Percentiles rank a stretch among this genome's conserved stretches.
These are phyloP conservation scores for Perognathus longimembris DNA, from an alignment of 2,113 vertebrate genomes.

Conservation along the genomic window DNA sequence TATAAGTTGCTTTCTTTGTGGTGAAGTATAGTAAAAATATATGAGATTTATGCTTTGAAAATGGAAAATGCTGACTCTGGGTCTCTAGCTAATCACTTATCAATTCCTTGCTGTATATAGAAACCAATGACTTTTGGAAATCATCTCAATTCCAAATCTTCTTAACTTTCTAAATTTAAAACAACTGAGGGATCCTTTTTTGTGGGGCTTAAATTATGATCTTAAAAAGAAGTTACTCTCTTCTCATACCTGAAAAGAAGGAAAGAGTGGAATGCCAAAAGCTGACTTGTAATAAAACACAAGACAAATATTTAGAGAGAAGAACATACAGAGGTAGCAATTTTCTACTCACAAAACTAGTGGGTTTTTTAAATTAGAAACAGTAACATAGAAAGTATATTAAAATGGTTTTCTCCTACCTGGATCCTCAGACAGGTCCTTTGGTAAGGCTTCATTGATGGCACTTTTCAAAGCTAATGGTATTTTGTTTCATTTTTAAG, in stretches of 20 bases:
- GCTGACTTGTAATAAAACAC: constrained; percentile 51
- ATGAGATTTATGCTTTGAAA: constrained; percentile 36
- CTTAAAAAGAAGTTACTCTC: constrained; percentile 18
- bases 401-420: constrained; percentile 83
- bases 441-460: constrained; percentile 83
- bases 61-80: constrained; percentile 32
- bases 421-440: constrained; percentile 86
- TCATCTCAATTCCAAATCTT: constrained; percentile 20
- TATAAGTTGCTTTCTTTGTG: constrained; percentile 31
- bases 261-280: background rate
- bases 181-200: background rate
- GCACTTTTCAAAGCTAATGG: constrained; percentile 82
- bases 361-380: constrained; percentile 20
- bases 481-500: constrained; percentile 68
- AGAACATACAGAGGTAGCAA: constrained; percentile 7
- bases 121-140: constrained; percentile 26
- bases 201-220: constrained; percentile 27
- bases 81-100: background rate
- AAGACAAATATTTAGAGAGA: constrained; percentile 61
- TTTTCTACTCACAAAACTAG: constrained; percentile 38
- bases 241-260: constrained; percentile 29
- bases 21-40: constrained; percentile 26
- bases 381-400: constrained; percentile 34
- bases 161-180: constrained; percentile 40
- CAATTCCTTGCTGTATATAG: constrained; percentile 25